Evolutionary conservation across 1,140 invertebrate species (phyloP).

Genomic region (Geopemphigus sp.): DNA sequence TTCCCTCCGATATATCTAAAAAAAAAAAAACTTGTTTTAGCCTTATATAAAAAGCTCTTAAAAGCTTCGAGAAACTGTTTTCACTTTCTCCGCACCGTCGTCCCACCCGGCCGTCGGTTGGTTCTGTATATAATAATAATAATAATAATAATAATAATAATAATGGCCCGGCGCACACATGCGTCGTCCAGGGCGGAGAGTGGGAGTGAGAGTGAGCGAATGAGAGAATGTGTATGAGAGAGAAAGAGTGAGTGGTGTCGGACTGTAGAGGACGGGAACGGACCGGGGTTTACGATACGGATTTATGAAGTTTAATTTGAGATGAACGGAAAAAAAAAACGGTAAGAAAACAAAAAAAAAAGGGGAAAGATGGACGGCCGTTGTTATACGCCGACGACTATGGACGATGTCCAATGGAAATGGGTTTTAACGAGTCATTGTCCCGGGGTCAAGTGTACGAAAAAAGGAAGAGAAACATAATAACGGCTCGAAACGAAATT

Average conservation of each 20-base stretch:
- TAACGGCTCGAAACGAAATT: slow-evolving; percentile 29
- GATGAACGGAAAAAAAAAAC: slow-evolving; percentile 44
- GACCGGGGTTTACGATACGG: slow-evolving; percentile 37
- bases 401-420: slow-evolving; percentile 28
- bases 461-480: neutral
- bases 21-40: slow-evolving; percentile 48
- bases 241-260: too few species aligned
- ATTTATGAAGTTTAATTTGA: slow-evolving; percentile 50
- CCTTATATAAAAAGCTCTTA: slow-evolving; percentile 49
- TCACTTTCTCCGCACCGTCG: slow-evolving; percentile 11
- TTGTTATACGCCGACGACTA: slow-evolving; percentile 15
- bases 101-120: too few species aligned
- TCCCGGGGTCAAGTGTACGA: slow-evolving; percentile 21
- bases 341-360: slow-evolving; percentile 29
- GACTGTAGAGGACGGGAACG: neutral
- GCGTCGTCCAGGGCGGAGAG: neutral
- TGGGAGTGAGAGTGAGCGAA: slow-evolving; percentile 11
- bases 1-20: slow-evolving; percentile 42
- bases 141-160: slow-evolving; percentile 34
- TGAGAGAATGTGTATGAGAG: too few species aligned
- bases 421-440: slow-evolving; percentile 44
- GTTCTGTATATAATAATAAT: slow-evolving; percentile 47
- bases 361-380: slow-evolving; percentile 33
- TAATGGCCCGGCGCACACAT: slow-evolving; percentile 33
- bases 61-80: slow-evolving; percentile 48